Evolutionary conservation across 1,140 invertebrate species (phyloP).

Genomic region (Rhagoletis zephyria): DNA sequence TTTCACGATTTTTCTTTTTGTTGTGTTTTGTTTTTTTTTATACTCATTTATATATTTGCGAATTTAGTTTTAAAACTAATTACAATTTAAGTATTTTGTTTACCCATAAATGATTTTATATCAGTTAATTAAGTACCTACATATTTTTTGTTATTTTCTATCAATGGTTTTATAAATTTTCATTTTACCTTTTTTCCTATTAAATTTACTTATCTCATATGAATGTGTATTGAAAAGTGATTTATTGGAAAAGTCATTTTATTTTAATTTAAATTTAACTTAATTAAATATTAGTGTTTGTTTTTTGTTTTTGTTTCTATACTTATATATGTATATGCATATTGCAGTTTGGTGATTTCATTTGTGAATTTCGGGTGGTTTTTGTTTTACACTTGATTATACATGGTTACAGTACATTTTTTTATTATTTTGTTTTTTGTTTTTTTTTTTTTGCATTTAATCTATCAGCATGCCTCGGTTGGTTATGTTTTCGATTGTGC

Average conservation of each 20-base stretch:
- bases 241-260: slow-evolving; percentile 43
- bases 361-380: slow-evolving; percentile 29
- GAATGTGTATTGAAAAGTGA: slow-evolving; percentile 38
- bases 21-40: slow-evolving; percentile 39
- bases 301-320: neutral
- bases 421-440: neutral
- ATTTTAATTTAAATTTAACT: neutral
- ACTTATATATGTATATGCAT: neutral
- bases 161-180: neutral
- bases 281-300: neutral
- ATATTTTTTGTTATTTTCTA: neutral
- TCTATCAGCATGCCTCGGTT: neutral
- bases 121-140: neutral
- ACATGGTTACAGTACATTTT: no score
- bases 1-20: slow-evolving; percentile 7
- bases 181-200: neutral
- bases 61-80: slow-evolving; percentile 16
- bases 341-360: neutral
- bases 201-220: slow-evolving; percentile 30
- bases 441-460: neutral
- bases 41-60: slow-evolving; percentile 25
- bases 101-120: slow-evolving; percentile 2
- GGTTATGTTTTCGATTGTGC: neutral
- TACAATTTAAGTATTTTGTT: slow-evolving; percentile 40
- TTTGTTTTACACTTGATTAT: neutral